Evolutionary conservation across 2,888 invertebrate species (phyloP).

Genomic region (Thymelicus lineola): DNA sequence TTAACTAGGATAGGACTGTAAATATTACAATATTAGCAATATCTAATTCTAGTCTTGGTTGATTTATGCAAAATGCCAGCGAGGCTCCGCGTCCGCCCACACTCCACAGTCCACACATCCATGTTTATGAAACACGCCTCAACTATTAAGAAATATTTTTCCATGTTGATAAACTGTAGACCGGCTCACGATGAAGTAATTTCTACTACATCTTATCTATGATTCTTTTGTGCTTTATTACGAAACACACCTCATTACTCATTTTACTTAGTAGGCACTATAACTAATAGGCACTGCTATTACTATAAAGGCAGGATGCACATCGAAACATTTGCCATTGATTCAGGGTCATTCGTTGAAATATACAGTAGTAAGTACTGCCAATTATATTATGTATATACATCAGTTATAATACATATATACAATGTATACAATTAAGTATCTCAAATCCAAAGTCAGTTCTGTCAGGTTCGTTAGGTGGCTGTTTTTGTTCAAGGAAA

Average conservation of each 20-base stretch:
- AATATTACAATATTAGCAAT: neutral
- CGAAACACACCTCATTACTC: constrained; percentile 1
- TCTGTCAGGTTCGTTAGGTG: too few species aligned
- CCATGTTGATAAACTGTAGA: constrained; percentile 31
- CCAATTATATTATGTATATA: too few species aligned
- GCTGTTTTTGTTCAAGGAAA: too few species aligned
- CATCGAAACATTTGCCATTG: too few species aligned
- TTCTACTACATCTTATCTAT: constrained; percentile 8
- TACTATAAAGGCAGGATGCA: neutral
- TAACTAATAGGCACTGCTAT: neutral
- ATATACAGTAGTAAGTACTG: too few species aligned
- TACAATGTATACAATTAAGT: neutral
- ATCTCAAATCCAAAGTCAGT: constrained; percentile 1
- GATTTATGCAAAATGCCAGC: constrained; percentile 68
- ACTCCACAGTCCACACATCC: constrained; percentile 52
- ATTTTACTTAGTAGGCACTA: neutral
- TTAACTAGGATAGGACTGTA: constrained; percentile 22
- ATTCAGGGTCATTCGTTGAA: too few species aligned
- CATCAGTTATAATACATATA: too few species aligned
- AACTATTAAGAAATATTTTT: constrained; percentile 37
- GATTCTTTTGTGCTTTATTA: constrained; percentile 4
- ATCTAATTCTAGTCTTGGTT: constrained; percentile 54
- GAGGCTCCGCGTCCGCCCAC: constrained; percentile 56
- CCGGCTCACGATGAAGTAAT: constrained; percentile 30
- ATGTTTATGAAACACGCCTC: constrained; percentile 36